phyloP scores from a whole-genome alignment of 2,888 invertebrate species.

The Seira sanloemensis region DNA sequence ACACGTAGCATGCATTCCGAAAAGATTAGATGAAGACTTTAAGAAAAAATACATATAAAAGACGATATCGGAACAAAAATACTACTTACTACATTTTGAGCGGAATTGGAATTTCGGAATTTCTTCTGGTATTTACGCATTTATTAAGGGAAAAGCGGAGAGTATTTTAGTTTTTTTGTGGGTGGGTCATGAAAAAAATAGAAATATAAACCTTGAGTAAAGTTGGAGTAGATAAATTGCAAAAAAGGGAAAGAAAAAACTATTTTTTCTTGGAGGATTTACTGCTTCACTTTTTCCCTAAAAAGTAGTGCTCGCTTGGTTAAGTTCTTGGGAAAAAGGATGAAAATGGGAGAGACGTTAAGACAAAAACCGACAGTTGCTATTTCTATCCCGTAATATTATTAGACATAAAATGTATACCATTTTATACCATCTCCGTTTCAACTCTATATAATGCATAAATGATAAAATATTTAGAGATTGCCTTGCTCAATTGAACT shows the following conservation, averaged over 20 bases:
- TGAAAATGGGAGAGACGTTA: neutral
- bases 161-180: neutral
- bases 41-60: neutral
- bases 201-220: neutral
- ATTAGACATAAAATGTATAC: no score
- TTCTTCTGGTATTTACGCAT: neutral
- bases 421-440: no score
- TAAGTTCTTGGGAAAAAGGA: no score
- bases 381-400: no score
- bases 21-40: neutral
- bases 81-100: no score
- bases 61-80: neutral
- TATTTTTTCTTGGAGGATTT: neutral
- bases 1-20: neutral
- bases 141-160: neutral
- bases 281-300: neutral
- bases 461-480: slow-evolving; percentile 41
- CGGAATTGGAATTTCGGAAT: neutral
- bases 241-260: neutral
- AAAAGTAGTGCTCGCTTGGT: no score
- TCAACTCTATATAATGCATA: no score
- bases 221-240: neutral
- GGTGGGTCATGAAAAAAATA: neutral
- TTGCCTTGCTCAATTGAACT: slow-evolving; percentile 43
- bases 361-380: no score